These are phyloP conservation scores for Aptenodytes forsteri DNA, from an alignment of 2,113 vertebrate genomes.

Conservation along the genomic window DNA sequence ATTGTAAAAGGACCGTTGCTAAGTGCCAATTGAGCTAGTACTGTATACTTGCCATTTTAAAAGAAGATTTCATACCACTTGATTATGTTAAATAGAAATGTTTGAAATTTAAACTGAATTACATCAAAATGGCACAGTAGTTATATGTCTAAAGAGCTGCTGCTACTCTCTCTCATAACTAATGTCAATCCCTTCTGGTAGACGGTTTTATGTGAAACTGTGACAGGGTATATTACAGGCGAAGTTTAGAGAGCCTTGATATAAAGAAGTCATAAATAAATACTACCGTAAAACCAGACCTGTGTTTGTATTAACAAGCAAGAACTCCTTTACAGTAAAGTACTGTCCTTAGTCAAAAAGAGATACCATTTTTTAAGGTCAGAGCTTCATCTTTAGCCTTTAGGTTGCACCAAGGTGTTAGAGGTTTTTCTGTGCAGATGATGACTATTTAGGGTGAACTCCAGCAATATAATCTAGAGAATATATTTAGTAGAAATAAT, in stretches of 20 bases:
- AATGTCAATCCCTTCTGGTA: constrained; percentile 70
- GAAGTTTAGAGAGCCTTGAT: constrained; percentile 33
- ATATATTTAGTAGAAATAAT: not conserved
- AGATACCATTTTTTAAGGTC: not conserved
- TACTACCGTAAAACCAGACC: constrained; percentile 1
- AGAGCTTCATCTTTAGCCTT: not conserved
- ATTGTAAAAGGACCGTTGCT: constrained; percentile 79
- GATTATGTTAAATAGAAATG: constrained; percentile 86
- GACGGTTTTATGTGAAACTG: constrained; percentile 70
- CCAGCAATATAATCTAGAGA: not conserved
- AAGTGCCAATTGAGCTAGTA: constrained; percentile 82
- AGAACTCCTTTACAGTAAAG: not conserved
- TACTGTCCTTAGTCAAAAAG: not conserved
- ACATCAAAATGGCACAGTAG: constrained; percentile 81
- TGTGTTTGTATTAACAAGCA: constrained; percentile 48
- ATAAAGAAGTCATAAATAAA: constrained; percentile 50
- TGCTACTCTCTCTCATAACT: constrained; percentile 68
- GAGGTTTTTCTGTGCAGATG: not conserved
- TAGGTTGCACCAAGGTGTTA: not conserved
- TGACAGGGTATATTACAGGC: constrained; percentile 39
- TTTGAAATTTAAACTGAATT: constrained; percentile 84
- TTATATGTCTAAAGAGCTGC: constrained; percentile 75
- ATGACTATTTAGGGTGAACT: not conserved
- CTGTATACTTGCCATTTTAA: constrained; percentile 83
- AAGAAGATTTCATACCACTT: constrained; percentile 83